phyloP scores from a whole-genome alignment of 2,113 vertebrate species.

The Catharus fuscescens region DNA sequence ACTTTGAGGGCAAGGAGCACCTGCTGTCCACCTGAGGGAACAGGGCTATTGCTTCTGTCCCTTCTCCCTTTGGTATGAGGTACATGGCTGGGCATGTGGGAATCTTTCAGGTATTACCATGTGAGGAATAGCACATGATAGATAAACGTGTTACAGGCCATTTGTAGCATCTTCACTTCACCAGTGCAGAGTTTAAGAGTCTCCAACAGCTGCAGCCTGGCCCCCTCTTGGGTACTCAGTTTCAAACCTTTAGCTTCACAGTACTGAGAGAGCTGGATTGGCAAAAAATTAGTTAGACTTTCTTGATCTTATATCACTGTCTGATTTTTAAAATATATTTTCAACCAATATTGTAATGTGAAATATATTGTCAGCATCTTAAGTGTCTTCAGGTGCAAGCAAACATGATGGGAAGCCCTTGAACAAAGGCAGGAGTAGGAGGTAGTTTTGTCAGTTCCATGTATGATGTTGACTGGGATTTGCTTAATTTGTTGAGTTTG shows the following conservation, averaged over 20 bases:
- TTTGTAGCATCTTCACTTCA: neutral
- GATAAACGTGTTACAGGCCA: neutral
- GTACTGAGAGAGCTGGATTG: neutral
- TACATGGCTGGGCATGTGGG: neutral
- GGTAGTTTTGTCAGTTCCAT: neutral
- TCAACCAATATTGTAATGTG: neutral
- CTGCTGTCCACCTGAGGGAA: neutral
- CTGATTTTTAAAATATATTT: neutral
- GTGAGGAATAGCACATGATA: neutral
- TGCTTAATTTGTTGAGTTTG: neutral
- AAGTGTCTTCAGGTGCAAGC: neutral
- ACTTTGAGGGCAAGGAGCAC: neutral
- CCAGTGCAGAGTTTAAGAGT: neutral
- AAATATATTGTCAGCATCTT: neutral
- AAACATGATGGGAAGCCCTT: neutral
- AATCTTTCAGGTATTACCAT: neutral
- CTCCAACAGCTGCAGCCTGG: neutral
- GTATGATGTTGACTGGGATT: neutral
- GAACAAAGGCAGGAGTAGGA: neutral
- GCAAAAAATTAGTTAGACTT: neutral
- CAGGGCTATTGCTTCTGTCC: neutral
- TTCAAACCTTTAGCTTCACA: neutral
- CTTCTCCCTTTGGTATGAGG: accelerated
- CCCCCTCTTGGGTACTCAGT: neutral
- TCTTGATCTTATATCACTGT: neutral